These are phyloP conservation scores for Dicyrtoma fusca DNA, from an alignment of 2,888 invertebrate species.

Conservation along the genomic window DNA sequence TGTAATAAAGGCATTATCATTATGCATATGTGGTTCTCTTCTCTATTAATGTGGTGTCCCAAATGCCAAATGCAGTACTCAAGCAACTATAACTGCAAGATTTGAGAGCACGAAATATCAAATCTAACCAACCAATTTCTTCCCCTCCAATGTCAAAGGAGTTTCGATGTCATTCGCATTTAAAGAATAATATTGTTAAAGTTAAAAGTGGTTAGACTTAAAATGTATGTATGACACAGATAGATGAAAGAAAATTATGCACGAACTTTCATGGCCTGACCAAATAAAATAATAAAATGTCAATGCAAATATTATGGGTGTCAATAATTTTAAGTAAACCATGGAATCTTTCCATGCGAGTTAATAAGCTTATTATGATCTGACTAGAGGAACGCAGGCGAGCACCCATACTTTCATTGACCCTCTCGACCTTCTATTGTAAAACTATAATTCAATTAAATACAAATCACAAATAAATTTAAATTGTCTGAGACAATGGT, in stretches of 20 bases:
- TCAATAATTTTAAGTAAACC: constrained; percentile 12
- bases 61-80: too few species aligned
- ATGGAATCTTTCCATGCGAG: background rate
- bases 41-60: too few species aligned
- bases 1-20: too few species aligned
- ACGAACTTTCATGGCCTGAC: constrained; percentile 19
- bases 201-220: constrained; percentile 15
- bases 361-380: too few species aligned
- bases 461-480: too few species aligned
- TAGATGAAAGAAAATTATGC: constrained; percentile 6
- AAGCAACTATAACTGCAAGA: too few species aligned
- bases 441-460: too few species aligned
- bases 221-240: background rate
- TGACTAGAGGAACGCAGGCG: too few species aligned
- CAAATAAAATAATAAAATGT: constrained; percentile 19
- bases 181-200: background rate
- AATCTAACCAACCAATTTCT: background rate
- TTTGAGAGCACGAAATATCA: background rate
- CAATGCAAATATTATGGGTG: constrained; percentile 23
- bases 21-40: too few species aligned
- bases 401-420: too few species aligned
- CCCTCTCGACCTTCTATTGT: too few species aligned
- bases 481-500: too few species aligned
- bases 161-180: constrained; percentile 9
- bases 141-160: constrained; percentile 10